Evolutionary conservation across 2,113 vertebrate species (phyloP).

Genomic region (Conger conger): DNA sequence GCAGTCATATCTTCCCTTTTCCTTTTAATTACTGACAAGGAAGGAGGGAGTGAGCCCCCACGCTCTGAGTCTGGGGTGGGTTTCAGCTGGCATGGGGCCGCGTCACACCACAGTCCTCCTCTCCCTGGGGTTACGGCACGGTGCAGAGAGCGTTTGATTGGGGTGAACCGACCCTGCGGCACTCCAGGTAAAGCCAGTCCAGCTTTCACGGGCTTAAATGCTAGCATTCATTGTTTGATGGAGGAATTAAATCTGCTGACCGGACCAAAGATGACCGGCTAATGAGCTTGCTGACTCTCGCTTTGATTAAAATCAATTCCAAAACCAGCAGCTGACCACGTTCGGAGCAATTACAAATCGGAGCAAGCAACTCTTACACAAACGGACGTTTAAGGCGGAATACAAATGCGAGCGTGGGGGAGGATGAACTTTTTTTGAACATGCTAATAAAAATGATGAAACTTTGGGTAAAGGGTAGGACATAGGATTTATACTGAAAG

Average conservation of each 20-base stretch:
- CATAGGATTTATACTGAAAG: background rate
- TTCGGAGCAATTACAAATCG: background rate
- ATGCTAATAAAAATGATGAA: background rate
- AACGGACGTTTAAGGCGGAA: background rate
- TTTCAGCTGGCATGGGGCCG: background rate
- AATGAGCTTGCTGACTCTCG: background rate
- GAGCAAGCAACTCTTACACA: background rate
- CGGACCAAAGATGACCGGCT: background rate
- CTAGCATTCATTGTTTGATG: background rate
- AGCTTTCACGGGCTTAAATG: background rate
- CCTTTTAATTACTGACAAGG: conserved; percentile 31
- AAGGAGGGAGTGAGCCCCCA: conserved; percentile 2
- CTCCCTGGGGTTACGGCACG: background rate
- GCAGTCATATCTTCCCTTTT: conserved; percentile 19
- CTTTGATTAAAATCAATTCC: background rate
- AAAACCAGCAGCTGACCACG: background rate
- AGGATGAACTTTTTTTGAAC: background rate
- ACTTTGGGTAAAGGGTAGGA: background rate
- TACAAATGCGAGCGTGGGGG: background rate
- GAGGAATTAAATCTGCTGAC: background rate
- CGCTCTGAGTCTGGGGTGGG: background rate
- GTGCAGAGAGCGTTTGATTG: background rate
- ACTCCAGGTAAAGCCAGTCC: background rate
- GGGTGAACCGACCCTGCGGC: conserved; percentile 6
- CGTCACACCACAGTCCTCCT: background rate